Percentiles rank a stretch among this genome's conserved stretches.
Conservation (phyloP, 2,797 vertebrate species). For the Sebastes cheni region DNA sequence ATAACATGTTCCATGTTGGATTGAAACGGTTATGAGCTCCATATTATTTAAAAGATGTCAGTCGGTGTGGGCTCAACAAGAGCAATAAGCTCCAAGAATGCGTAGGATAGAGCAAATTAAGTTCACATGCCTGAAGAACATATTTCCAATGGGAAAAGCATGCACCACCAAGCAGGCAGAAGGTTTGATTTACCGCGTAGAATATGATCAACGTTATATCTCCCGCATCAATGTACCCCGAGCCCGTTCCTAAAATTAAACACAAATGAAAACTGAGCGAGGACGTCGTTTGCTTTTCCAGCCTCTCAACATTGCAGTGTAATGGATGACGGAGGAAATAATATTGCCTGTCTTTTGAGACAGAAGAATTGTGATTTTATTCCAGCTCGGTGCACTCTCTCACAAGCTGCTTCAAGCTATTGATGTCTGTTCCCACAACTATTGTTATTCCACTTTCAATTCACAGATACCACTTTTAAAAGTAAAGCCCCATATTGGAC, state of each 20-base stretch:
- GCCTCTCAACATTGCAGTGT: slow-evolving; percentile 21
- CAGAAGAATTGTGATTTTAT: slow-evolving; percentile 60
- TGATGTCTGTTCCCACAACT: slow-evolving; percentile 50
- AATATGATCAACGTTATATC: slow-evolving; percentile 8
- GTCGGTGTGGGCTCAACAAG: neutral
- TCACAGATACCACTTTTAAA: slow-evolving; percentile 30
- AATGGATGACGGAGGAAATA: slow-evolving; percentile 44
- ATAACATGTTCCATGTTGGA: neutral
- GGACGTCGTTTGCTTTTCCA: slow-evolving; percentile 22
- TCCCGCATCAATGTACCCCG: slow-evolving; percentile 5
- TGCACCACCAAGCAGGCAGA: neutral
- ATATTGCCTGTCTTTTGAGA: slow-evolving; percentile 60
- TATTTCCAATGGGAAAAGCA: slow-evolving; percentile 2
- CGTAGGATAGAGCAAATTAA: neutral
- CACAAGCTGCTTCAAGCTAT: slow-evolving; percentile 59
- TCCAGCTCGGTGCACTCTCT: slow-evolving; percentile 50
- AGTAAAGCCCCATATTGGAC: slow-evolving; percentile 24
- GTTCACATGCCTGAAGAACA: neutral
- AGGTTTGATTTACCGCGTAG: slow-evolving; percentile 1
- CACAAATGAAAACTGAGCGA: slow-evolving; percentile 41
- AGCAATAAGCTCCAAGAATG: neutral
- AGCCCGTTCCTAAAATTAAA: slow-evolving; percentile 34
- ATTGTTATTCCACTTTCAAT: slow-evolving; percentile 49
- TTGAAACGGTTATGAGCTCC: neutral
- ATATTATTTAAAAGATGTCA: neutral